Conservation (phyloP, 2,113 vertebrate species). For the Protobothrops mucrosquamatus region DNA sequence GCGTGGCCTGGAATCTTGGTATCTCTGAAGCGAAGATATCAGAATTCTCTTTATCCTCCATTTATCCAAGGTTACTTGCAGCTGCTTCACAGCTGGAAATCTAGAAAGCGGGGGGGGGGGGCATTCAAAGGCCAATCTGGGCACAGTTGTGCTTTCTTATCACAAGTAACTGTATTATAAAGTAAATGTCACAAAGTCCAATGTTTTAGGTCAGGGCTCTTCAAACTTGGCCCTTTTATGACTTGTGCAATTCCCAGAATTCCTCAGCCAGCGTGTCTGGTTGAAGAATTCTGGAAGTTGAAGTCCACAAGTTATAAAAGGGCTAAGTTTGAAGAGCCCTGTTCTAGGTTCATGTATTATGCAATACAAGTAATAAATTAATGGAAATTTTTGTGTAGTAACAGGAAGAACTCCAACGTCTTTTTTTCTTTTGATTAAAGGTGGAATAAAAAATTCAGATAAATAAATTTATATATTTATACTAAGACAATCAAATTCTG, state of each 20-base stretch:
- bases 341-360: neutral
- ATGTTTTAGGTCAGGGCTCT: neutral
- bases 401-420: neutral
- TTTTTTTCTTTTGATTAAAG: neutral
- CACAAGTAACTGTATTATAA: neutral
- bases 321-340: no score
- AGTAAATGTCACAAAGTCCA: neutral
- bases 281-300: no score
- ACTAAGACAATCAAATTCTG: neutral
- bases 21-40: neutral
- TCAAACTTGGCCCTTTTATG: no score
- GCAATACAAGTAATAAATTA: neutral
- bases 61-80: neutral
- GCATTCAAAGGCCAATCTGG: neutral
- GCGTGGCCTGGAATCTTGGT: neutral
- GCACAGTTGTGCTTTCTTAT: neutral
- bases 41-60: neutral
- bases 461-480: neutral
- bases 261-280: no score
- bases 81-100: neutral
- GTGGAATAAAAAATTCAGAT: no score
- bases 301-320: no score
- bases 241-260: no score
- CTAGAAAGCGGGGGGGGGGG: neutral
- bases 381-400: neutral